These are phyloP conservation scores for Baronia brevicornis DNA, from an alignment of 2,888 invertebrate species.

Conservation along the genomic window DNA sequence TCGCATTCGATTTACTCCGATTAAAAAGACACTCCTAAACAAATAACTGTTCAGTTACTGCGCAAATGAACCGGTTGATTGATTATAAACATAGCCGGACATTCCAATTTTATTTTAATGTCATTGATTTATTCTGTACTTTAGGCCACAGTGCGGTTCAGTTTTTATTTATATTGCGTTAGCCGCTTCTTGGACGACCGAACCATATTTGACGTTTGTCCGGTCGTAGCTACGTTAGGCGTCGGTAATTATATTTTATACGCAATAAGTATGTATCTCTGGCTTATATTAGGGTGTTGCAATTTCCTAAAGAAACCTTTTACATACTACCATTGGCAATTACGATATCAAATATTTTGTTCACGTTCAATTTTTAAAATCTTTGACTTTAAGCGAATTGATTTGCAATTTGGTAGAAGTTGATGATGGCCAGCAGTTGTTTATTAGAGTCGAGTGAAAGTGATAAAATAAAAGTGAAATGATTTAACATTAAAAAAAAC, in stretches of 20 bases:
- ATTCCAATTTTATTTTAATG: not conserved
- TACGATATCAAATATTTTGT: no score
- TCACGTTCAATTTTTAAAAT: no score
- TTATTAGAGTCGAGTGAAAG: no score
- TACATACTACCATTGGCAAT: no score
- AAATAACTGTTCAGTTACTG: no score
- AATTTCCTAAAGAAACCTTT: constrained; percentile 12
- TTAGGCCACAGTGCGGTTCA: constrained; percentile 4
- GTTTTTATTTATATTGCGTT: constrained; percentile 8
- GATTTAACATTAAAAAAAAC: no score
- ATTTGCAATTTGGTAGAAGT: not conserved
- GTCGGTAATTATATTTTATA: constrained; percentile 10
- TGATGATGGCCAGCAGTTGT: constrained; percentile 3
- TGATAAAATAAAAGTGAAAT: no score
- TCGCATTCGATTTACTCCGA: no score
- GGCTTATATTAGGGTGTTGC: constrained; percentile 6
- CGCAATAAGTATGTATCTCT: no score
- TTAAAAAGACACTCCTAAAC: no score
- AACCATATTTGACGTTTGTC: constrained; percentile 9
- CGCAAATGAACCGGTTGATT: no score
- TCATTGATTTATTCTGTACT: not conserved
- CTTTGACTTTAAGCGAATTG: no score
- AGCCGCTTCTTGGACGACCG: constrained; percentile 2
- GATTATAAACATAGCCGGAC: not conserved
- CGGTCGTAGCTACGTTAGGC: constrained; percentile 4